Evolutionary conservation across 1,140 invertebrate genomes (phyloP).

Genomic region (Penaeus japonicus): DNA sequence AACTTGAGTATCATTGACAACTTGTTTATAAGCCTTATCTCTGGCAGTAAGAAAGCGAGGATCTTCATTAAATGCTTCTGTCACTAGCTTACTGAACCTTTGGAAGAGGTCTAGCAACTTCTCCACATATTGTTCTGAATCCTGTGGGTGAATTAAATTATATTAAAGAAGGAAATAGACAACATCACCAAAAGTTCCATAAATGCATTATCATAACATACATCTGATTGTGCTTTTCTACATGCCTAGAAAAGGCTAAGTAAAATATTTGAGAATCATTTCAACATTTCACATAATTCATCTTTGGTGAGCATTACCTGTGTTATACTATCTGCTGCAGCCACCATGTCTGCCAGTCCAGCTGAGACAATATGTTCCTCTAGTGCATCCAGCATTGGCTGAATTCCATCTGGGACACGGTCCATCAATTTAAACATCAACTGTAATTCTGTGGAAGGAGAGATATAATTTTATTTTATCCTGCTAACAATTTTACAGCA

Average conservation of each 20-base stretch:
- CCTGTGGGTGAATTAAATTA: constrained; percentile 67
- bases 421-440: constrained; percentile 96
- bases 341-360: constrained; percentile 96
- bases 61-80: constrained; percentile 96
- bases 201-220: too few species aligned
- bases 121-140: constrained; percentile 99
- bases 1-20: constrained; percentile 98
- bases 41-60: constrained; percentile 95
- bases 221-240: too few species aligned
- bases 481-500: neutral
- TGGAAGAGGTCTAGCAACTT: constrained; percentile 91
- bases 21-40: constrained; percentile 97
- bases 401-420: constrained; percentile 87
- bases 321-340: constrained; percentile 94
- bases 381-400: constrained; percentile 88
- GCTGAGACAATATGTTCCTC: constrained; percentile 93
- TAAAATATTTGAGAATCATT: too few species aligned
- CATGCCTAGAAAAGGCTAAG: too few species aligned
- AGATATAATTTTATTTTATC: constrained; percentile 64
- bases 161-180: neutral
- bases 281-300: too few species aligned
- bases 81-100: constrained; percentile 89
- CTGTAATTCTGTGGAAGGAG: constrained; percentile 70
- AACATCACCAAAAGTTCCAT: neutral
- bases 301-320: constrained; percentile 65